Evolutionary conservation across 2,888 invertebrate genomes (phyloP), one percentile per base, ranked within the genome.

Genomic region (Ethmia dodecea): DNA sequence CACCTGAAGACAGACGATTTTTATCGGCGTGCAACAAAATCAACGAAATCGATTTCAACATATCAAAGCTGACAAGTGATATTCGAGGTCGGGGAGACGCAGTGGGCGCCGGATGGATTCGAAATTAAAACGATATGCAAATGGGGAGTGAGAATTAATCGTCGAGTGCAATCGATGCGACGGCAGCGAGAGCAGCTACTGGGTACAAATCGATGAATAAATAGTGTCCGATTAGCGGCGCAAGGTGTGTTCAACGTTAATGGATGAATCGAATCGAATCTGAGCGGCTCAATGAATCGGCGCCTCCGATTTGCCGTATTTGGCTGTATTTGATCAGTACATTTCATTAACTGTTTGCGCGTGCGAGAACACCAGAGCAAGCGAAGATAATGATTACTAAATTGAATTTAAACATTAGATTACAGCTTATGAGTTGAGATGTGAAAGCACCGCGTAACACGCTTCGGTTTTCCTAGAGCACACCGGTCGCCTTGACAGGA

Each of bases 61-160:
- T 72, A 71, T 74, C 68, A 60, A 58, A 68, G 60, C 70, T 70
- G 75, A 72, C 74, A 70, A 70, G 73, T 62, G 52, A 69, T 69
- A 64, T 74, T 74, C 63, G 74, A 76, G 74, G 75, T 72, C 71
- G 69, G 64, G 71, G 61, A 70, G 72, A 71, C 40, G 51, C 71
- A 65, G 77, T 75, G 78, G 78, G 77, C 78, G 80, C 78, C 75
- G 75, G 76, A 77, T 76, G 78, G 61, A 70, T 71, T 72, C 71
- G 62, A 80, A 79, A 80, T 83, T 78, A 79, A 81, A 80, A 73
- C 75, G 67, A 72, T 79, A 84, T 83, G 81, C 76, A 83, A 84
- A 83, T 84, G 63, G 66, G 55, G 51, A 59, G 51, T 60, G 62
- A 65, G 74, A 71, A 79, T 76, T 76, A 80, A 79, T 79, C 75